Percentiles rank a stretch among this genome's conserved stretches.
phyloP scores from a whole-genome alignment of 2,888 invertebrate genomes.

The Conops quadrifasciatus region DNA sequence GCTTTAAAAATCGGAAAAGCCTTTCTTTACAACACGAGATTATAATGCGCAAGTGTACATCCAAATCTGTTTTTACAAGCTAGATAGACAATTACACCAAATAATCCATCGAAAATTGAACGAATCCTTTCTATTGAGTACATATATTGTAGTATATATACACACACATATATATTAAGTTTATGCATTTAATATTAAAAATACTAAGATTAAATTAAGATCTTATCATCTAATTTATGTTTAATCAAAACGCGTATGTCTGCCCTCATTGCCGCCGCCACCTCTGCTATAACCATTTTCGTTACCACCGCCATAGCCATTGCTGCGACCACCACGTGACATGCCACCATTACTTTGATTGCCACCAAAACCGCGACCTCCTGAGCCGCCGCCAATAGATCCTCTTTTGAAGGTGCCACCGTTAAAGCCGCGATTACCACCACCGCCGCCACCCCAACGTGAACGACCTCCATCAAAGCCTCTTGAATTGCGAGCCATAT shows the following conservation, averaged over 20 bases:
- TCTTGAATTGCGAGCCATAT: constrained; percentile 74
- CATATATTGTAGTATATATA: too few species aligned
- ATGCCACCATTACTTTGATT: constrained; percentile 53
- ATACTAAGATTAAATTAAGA: constrained; percentile 42
- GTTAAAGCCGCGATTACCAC: constrained; percentile 52
- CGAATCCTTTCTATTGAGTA: too few species aligned
- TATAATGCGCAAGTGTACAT: too few species aligned
- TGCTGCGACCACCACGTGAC: constrained; percentile 45
- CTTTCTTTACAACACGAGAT: too few species aligned
- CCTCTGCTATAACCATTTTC: constrained; percentile 35
- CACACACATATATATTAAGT: constrained; percentile 17
- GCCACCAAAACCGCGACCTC: constrained; percentile 49
- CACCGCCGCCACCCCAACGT: constrained; percentile 67
- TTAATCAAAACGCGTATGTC: constrained; percentile 62
- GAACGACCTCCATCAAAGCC: constrained; percentile 71
- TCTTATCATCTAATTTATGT: constrained; percentile 44
- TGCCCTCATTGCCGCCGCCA: constrained; percentile 46
- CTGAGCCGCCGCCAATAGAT: constrained; percentile 49
- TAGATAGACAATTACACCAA: too few species aligned
- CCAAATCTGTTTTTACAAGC: too few species aligned
- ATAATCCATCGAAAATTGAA: constrained; percentile 11
- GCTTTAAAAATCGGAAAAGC: too few species aligned
- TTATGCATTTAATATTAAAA: constrained; percentile 24
- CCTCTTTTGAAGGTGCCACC: constrained; percentile 56
- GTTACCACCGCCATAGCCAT: constrained; percentile 42